These are phyloP conservation scores for Parnassius apollo DNA, from an alignment of 2,888 invertebrate species.

Conservation along the genomic window DNA sequence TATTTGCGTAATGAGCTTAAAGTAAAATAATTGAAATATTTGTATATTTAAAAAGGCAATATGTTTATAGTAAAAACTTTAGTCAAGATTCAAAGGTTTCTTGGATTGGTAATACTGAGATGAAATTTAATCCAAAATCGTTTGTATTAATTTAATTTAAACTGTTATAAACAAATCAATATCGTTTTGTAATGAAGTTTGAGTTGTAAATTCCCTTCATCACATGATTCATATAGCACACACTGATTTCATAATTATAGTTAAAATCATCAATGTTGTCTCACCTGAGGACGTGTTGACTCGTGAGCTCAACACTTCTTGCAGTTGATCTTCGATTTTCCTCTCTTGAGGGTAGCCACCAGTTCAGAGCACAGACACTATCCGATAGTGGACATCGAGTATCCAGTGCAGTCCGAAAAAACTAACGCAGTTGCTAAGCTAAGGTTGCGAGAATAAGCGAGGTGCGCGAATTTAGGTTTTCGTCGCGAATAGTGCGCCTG, in stretches of 20 bases:
- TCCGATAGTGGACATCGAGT: conserved; percentile 48
- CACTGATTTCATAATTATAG: conserved; percentile 38
- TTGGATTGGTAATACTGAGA: too few relatives aligned
- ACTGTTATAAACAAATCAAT: too few relatives aligned
- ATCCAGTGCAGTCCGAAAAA: conserved; percentile 38
- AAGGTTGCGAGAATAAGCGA: conserved; percentile 44
- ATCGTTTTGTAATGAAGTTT: too few relatives aligned
- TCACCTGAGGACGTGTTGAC: conserved; percentile 52
- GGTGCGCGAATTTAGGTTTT: conserved; percentile 37
- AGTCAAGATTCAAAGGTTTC: too few relatives aligned
- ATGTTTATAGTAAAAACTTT: too few relatives aligned
- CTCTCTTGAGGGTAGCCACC: conserved; percentile 45
- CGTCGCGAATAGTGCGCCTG: conserved; percentile 51
- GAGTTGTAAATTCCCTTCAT: conserved; percentile 36
- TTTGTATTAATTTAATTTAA: conserved; percentile 4
- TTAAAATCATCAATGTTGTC: conserved; percentile 37
- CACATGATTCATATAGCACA: conserved; percentile 57
- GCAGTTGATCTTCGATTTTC: conserved; percentile 40
- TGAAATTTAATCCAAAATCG: not conserved
- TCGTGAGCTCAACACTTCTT: conserved; percentile 29
- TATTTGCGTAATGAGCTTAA: conserved; percentile 1
- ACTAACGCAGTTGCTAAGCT: conserved; percentile 46
- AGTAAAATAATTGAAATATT: not conserved
- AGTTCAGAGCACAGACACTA: conserved; percentile 67
- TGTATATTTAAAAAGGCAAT: too few relatives aligned